phyloP scores from a whole-genome alignment of 2,888 invertebrate species.

The Eristalinus aeneus region DNA sequence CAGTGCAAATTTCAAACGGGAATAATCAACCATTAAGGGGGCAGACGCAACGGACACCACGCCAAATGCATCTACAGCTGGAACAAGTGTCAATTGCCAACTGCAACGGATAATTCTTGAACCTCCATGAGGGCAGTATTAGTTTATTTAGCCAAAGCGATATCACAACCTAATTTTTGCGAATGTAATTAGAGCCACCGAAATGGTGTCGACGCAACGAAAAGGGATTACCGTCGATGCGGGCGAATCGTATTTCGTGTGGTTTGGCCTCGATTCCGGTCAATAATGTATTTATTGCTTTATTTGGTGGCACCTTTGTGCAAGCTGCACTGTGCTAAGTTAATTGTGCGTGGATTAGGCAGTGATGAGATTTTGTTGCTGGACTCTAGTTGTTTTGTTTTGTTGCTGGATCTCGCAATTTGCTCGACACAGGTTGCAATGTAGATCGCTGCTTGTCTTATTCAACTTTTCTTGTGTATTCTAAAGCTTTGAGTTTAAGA shows the following conservation, averaged over 20 bases:
- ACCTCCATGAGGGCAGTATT: constrained; percentile 12
- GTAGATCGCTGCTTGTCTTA: too few relatives aligned
- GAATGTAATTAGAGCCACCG: constrained; percentile 33
- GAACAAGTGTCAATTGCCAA: constrained; percentile 60
- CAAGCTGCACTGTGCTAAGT: neutral
- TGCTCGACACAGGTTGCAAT: too few relatives aligned
- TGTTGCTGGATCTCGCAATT: too few relatives aligned
- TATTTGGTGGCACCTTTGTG: constrained; percentile 7
- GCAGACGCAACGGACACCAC: constrained; percentile 23
- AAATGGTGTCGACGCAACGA: neutral
- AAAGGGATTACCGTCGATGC: neutral
- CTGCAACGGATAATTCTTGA: constrained; percentile 26
- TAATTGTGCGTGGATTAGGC: neutral
- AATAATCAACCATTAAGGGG: constrained; percentile 16
- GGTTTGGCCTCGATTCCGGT: constrained; percentile 29
- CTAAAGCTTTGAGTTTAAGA: too few relatives aligned
- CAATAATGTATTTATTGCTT: constrained; percentile 34
- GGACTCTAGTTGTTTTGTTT: too few relatives aligned
- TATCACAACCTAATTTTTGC: constrained; percentile 42
- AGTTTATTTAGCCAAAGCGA: constrained; percentile 30
- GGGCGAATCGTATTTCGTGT: constrained; percentile 4
- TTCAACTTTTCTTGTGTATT: too few relatives aligned
- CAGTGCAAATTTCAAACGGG: neutral
- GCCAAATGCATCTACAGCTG: constrained; percentile 52
- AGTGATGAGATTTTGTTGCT: neutral